Evolutionary conservation across 2,113 vertebrate species (phyloP), one percentile per base, ranked within the genome.

Genomic region (Eurystomus gularis): DNA sequence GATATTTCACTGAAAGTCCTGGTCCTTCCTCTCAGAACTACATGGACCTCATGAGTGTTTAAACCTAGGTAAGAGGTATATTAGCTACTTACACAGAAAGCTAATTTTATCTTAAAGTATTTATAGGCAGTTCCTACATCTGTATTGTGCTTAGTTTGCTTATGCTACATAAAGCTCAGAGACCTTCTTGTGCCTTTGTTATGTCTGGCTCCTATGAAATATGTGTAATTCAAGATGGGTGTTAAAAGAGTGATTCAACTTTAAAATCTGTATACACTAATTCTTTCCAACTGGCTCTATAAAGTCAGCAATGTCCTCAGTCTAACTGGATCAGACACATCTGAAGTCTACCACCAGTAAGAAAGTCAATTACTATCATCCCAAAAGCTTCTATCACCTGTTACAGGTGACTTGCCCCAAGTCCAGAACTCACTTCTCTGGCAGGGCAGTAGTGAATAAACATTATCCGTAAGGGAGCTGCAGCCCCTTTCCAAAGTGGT

Each of bases 1-100:
- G 21, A 10, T 25, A 35, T 39, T 77, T 42, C 4, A 3, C 28
- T 52, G 13, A 62, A 86, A 75, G 81, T 26, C 15, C 5, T 9
- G 4, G 9, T 76, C 33, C 29, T 85, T 65, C 21, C 25, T 68
- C 79, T 87, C 57, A 58, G 44, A 86, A 40, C 23, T n/a, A 20
- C 13, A 29, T 0, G 0, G 40, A 39, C 9, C 28, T 49, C 6
- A 33, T 7, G 37, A 82, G 18, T 10, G 37, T n/a, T 62, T 51
- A 42, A 68, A 28, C 16, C 33, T 21, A 48, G 15, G 8, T 19
- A 60, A 25, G 28, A 77, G 25, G 17, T 62, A 1, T 5, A n/a
- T 31, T 35, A 52, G 7, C 62, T 82, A n/a, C 35, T 72, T 54
- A 61, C 4, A 51, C 21, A 40, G 40, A 20, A 52, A 76, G 13